phyloP scores from a whole-genome alignment of 2,797 vertebrate genomes.

The Podarcis lilfordi region DNA sequence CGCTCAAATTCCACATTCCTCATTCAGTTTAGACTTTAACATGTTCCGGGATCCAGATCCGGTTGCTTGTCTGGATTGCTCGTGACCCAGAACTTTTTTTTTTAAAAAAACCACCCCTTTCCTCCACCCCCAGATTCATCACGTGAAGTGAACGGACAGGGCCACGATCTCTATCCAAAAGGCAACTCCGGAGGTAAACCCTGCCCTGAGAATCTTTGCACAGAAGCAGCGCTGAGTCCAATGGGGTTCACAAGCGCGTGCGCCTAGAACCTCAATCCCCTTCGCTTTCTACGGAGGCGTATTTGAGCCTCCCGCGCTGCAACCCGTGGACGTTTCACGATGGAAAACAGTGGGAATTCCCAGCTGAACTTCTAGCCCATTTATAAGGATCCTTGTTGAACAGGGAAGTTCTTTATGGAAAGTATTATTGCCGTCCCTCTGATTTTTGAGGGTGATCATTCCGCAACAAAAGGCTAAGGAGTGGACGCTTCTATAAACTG shows the following conservation, averaged over 20 bases:
- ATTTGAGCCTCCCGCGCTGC: neutral
- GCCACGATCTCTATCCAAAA: neutral
- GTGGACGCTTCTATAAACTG: no score
- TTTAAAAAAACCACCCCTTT: no score
- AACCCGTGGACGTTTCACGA: neutral
- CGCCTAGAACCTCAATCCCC: neutral
- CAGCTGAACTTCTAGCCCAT: no score
- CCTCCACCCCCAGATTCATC: neutral
- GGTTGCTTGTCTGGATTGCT: neutral
- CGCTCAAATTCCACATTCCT: neutral
- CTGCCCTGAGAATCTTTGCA: no score
- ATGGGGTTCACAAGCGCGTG: no score
- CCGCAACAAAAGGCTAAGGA: neutral
- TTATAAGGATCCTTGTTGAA: neutral
- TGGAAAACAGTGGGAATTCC: neutral
- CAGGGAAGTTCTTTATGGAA: no score
- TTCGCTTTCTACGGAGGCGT: neutral
- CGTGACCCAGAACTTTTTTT: neutral
- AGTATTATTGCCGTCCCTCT: neutral
- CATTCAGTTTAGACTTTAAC: neutral
- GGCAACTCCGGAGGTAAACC: no score
- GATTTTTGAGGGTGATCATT: neutral
- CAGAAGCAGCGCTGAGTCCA: no score
- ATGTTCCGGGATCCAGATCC: neutral
- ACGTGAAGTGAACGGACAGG: neutral